phyloP scores from a whole-genome alignment of 2,797 vertebrate genomes.

The Pogoniulus pusillus region DNA sequence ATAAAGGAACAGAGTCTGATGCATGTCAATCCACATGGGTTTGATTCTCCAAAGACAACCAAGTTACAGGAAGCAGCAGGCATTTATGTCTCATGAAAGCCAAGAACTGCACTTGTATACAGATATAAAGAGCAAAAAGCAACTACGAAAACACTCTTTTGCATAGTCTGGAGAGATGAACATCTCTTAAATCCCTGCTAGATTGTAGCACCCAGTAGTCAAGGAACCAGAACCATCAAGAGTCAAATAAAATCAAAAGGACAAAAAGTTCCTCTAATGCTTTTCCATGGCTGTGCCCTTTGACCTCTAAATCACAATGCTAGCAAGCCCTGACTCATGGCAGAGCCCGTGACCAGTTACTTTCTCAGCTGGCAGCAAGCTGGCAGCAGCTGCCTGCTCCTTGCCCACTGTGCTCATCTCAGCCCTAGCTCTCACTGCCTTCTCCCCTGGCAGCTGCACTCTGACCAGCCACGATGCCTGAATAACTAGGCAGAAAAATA shows the following conservation, averaged over 20 bases:
- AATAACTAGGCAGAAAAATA: background rate
- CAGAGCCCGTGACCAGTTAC: accelerated
- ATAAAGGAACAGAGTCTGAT: accelerated
- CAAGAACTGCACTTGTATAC: background rate
- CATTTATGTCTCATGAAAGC: background rate
- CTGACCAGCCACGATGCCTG: background rate
- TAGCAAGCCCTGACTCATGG: background rate
- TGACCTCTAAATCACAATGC: background rate
- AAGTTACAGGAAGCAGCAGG: background rate
- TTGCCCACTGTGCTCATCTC: background rate
- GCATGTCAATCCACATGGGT: accelerated
- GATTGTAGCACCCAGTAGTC: background rate
- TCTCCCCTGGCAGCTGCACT: background rate
- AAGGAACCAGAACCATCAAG: background rate
- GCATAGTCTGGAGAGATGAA: background rate
- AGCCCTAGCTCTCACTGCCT: background rate
- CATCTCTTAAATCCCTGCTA: background rate
- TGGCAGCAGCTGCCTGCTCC: background rate
- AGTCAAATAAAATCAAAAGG: background rate
- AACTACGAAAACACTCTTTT: background rate
- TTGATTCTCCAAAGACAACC: background rate
- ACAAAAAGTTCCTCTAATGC: background rate
- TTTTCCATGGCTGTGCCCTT: background rate
- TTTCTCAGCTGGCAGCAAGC: background rate
- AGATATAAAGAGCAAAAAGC: background rate